A percentile compares a stretch with the other conserved stretches of the same genome.
Evolutionary conservation across 2,113 vertebrate genomes (phyloP).

Genomic region (Calyptommatus sinebrachiatus): DNA sequence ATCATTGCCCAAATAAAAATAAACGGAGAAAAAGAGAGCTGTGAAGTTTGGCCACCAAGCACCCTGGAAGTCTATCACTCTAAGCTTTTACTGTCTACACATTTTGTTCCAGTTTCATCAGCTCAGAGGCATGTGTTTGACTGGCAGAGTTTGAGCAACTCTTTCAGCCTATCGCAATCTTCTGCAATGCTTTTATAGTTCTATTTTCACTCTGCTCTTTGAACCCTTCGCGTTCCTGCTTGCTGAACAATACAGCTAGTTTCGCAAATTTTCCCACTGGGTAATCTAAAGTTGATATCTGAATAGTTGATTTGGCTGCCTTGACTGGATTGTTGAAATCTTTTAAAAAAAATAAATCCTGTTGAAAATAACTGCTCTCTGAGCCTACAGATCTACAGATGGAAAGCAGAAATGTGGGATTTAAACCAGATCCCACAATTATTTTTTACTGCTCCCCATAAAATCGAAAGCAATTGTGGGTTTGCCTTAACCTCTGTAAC

Average conservation of each 20-base stretch:
- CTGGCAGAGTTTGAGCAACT: not conserved
- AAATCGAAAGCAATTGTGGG: too few species aligned
- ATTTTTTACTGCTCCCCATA: too few species aligned
- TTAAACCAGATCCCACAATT: too few species aligned
- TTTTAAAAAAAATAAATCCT: too few species aligned
- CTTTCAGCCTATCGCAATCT: not conserved
- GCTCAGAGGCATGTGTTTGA: slow-evolving; percentile 13
- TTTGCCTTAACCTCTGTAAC: too few species aligned
- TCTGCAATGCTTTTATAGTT: not conserved
- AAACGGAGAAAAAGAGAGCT: slow-evolving; percentile 25
- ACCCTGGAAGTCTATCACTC: slow-evolving; percentile 29
- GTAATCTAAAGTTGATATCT: too few species aligned
- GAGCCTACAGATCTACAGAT: too few species aligned
- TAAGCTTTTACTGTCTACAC: slow-evolving; percentile 22
- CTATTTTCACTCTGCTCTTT: not conserved
- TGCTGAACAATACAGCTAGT: not conserved
- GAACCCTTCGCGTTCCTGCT: not conserved
- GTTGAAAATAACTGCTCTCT: too few species aligned
- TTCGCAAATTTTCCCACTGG: not conserved
- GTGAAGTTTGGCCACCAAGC: slow-evolving; percentile 46
- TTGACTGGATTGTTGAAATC: too few species aligned
- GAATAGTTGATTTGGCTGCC: too few species aligned
- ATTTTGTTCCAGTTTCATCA: slow-evolving; percentile 36
- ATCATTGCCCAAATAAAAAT: slow-evolving; percentile 55
- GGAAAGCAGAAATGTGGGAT: too few species aligned